Evolutionary conservation across 2,888 invertebrate species (phyloP), one percentile per base, ranked within the genome.

Genomic region (Morpho achilles): DNA sequence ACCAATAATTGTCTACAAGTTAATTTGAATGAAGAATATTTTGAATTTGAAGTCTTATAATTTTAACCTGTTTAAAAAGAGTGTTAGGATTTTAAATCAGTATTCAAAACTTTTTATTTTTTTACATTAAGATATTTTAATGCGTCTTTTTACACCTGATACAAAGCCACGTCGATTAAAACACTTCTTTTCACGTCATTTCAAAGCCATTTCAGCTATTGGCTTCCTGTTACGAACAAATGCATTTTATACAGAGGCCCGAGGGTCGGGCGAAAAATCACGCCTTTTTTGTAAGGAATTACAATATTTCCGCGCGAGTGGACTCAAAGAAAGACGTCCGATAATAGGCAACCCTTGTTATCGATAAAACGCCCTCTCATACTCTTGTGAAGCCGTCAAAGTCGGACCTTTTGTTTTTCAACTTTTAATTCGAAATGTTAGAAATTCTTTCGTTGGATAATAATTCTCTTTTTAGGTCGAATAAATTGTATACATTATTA

Each of bases 281-380:
- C 50, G 57, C 32, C 32, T 32, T 60, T 60, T 62, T 53, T 58
- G 58, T 61, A 57, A 65, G 62, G 67, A 67, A 68, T 68, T 70
- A 67, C 66, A 67, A 69, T 67, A 65, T 68, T 69, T 69, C 68
- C 69, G 54, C 53, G 46, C 56, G 62, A 62, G 60, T 55, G 68
- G 66, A 58, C 61, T 50, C 62, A 62, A 59, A 69, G 67, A 68
- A 67, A 63, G 63, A 62, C 57, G 61, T 58, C 60, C 56, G 60
- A 62, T 68, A 64, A 69, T 67, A 68, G 65, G 65, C 59, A 58
- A 53, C 64, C 56, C 66, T 65, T 67, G 68, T 69, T 68, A 66
- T 68, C 65, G 61, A 50, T 47, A 41, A 44, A 55, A 44, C 56
- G 55, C 50, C 54, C 53, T 46, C 53, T 59, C 46, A 43, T 52